Evolutionary conservation across 2,888 invertebrate genomes (phyloP).

Genomic region (Caradrina kadenii): DNA sequence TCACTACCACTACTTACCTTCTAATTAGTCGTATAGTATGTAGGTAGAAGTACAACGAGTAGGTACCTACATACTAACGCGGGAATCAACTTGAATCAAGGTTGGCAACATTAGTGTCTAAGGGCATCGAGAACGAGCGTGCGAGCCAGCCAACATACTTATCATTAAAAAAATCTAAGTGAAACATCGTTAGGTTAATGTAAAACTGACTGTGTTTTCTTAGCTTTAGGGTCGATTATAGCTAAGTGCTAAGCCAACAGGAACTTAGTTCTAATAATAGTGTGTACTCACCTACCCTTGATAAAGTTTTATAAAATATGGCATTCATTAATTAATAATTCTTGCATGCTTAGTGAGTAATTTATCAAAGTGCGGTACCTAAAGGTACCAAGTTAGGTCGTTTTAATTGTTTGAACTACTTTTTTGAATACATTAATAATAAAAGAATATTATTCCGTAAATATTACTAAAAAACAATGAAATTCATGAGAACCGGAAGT

Average conservation of each 20-base stretch:
- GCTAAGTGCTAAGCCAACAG: slow-evolving; percentile 2
- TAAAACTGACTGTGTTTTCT: neutral
- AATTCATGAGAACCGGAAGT: too few relatives aligned
- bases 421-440: too few relatives aligned
- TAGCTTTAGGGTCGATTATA: neutral
- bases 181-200: neutral
- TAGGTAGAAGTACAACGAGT: neutral
- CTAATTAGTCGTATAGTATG: too few relatives aligned
- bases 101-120: slow-evolving; percentile 15
- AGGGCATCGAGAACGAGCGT: slow-evolving; percentile 13
- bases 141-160: slow-evolving; percentile 1
- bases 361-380: slow-evolving; percentile 8
- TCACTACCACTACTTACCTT: too few relatives aligned
- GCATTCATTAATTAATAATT: slow-evolving; percentile 19
- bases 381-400: neutral
- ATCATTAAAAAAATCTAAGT: slow-evolving; percentile 16
- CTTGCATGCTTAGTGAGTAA: neutral
- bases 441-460: too few relatives aligned
- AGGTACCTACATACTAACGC: neutral
- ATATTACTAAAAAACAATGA: too few relatives aligned
- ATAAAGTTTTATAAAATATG: slow-evolving; percentile 14
- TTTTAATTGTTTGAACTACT: too few relatives aligned
- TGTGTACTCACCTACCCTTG: slow-evolving; percentile 8
- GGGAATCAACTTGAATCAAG: slow-evolving; percentile 15
- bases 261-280: slow-evolving; percentile 21